Conservation (phyloP, 2,888 invertebrate genomes). For the Diogma glabrata region DNA sequence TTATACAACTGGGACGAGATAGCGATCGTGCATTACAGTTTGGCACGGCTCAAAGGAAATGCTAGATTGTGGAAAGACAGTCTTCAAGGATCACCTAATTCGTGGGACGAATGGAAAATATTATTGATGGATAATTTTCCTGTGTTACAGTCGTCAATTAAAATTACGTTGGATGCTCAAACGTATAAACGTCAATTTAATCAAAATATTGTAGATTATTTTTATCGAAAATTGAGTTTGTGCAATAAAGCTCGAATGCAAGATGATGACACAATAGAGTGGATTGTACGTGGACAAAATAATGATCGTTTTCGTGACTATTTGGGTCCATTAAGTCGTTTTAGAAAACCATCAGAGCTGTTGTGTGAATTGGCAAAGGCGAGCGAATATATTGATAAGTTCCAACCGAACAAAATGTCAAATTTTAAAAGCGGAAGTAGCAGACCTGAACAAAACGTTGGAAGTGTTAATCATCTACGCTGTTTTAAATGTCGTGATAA, state of each 20-base stretch:
- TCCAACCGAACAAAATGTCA: neutral
- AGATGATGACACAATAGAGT: neutral
- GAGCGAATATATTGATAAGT: neutral
- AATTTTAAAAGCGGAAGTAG: neutral
- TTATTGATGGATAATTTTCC: neutral
- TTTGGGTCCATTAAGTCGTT: neutral
- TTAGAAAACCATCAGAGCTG: neutral
- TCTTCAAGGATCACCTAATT: too few species aligned
- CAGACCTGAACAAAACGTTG: neutral
- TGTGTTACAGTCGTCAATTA: neutral
- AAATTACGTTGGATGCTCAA: neutral
- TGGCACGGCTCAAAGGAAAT: too few species aligned
- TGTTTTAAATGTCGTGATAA: neutral
- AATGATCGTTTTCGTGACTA: neutral
- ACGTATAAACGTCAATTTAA: neutral
- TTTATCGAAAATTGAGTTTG: neutral
- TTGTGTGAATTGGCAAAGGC: neutral
- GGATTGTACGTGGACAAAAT: neutral
- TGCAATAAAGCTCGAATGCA: neutral
- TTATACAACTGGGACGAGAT: too few species aligned
- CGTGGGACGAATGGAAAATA: too few species aligned
- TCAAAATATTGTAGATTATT: neutral
- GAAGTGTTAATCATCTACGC: neutral
- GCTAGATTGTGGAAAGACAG: too few species aligned
- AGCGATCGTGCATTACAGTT: too few species aligned